Percentiles rank a stretch among this genome's conserved stretches.
phyloP scores from a whole-genome alignment of 1,140 invertebrate species.

The Neodiprion virginianus region DNA sequence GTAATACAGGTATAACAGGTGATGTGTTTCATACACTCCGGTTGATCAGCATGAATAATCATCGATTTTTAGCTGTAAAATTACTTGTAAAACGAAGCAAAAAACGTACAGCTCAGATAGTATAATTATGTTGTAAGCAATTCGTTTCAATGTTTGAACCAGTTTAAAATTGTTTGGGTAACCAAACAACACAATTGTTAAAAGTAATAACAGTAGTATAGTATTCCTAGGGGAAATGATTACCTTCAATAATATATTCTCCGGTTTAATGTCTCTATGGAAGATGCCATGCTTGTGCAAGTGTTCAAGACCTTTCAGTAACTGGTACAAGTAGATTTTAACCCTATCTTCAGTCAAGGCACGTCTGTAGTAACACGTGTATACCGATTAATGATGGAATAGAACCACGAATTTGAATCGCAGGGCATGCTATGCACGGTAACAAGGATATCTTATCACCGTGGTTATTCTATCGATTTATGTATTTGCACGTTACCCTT shows the following conservation, averaged over 20 bases:
- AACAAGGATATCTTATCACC: no score
- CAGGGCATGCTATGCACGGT: no score
- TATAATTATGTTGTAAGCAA: no score
- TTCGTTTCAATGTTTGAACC: no score
- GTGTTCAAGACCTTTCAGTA: slow-evolving; percentile 64
- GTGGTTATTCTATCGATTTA: no score
- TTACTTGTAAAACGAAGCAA: no score
- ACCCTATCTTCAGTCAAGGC: slow-evolving; percentile 55
- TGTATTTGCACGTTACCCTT: slow-evolving; percentile 44
- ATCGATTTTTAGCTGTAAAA: no score
- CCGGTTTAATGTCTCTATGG: slow-evolving; percentile 75
- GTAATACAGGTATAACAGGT: no score
- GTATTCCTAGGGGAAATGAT: background rate
- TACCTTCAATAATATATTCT: slow-evolving; percentile 71
- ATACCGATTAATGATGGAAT: background rate
- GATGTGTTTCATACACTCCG: no score
- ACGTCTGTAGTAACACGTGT: slow-evolving; percentile 31
- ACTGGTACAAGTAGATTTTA: slow-evolving; percentile 65
- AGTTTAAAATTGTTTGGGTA: no score
- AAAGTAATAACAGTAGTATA: slow-evolving; percentile 5
- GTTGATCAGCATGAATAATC: no score
- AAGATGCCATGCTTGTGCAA: slow-evolving; percentile 71
- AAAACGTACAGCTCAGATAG: no score
- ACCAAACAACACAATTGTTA: background rate
- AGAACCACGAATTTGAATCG: background rate